Evolutionary conservation across 2,888 invertebrate species (phyloP), one percentile per base, ranked within the genome.

Genomic region (Eristalis tenax): DNA sequence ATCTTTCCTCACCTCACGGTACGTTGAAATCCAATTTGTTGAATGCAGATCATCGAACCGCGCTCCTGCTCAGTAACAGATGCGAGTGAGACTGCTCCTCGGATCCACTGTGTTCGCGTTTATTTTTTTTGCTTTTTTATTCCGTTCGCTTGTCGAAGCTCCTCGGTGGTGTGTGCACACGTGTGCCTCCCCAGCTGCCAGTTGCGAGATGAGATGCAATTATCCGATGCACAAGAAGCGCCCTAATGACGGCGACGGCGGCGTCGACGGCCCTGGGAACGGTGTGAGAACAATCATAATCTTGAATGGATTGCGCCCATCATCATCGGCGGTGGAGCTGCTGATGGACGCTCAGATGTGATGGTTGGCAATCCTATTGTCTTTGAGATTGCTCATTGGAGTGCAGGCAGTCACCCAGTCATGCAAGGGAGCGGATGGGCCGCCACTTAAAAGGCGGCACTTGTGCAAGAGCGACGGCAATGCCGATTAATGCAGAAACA

Each of bases 261-360:
- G 63, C 70, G 76, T 69, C 26, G 35, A 70, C 22, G 57, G 1
- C 40, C 15, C 26, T 26, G 38, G 18, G 22, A 18, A 26, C 28
- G 1, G 50, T 13, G 68, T 35, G 80, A 64, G 64, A 77, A 74
- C 59, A 50, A 76, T 85, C 57, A 64, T 76, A 76, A 81, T 38
- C 64, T 35, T 63, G 63, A 66, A n/a, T 63, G 59, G 65, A 73
- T 68, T 69, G 66, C 71, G 66, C 68, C 57, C 64, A 69, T 74
- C 22, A 57, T 59, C 43, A 43, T 18, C 43, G 18, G 1, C 18
- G 18, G 3, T 50, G n/a, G 50, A 18, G 18, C 4, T 18, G 50
- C 8, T 50, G 18, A 50, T 50, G 43, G 43, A 43, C 43, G 43
- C n/a, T 4, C 5, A 1, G 43, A 43, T 43, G 43, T 15, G 18